Evolutionary conservation across 2,888 invertebrate species (phyloP), one percentile per base, ranked within the genome.

Genomic region (Adelognathus sp.): DNA sequence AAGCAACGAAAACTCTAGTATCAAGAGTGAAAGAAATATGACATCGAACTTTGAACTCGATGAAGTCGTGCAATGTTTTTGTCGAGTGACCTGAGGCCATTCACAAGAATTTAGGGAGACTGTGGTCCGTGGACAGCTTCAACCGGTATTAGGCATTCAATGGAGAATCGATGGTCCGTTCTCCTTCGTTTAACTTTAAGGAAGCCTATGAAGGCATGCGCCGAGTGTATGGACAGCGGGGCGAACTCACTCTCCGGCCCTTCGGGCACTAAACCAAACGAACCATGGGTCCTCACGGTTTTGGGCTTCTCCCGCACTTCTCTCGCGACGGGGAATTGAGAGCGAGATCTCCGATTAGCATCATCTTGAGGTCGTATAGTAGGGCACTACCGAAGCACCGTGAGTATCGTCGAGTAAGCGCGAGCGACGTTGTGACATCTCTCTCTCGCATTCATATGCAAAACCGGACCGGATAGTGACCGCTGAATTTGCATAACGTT

Each of bases 401-500:
- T 60, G 72, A 58, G 56, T 63, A 77, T 81, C 77, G 84, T 78
- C 81, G 54, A 61, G 33, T 46, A 41, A 46, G 70, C 44, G 41
- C 58, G 71, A 80, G 63, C 44, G 52, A 54, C 72, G 73, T n/a
- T n/a, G n/a, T n/a, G 41, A 46, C n/a, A 63, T 67, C 41, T 66
- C 63, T 66, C 41, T 44, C 82, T 72, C 82, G 86, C 85, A 90
- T 91, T 90, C 90, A 87, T 89, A 90, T 91, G 91, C 89, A 91
- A 91, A 91, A 87, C 87, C 88, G 87, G 75, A 76, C 61, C 87
- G 89, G 89, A 88, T 88, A 87, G 87, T 88, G 88, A 85, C 86
- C 88, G 85, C 86, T 76, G 84, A 71, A 90, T 91, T 89, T 91
- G 86, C 91, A 90, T 91, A 91, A 90, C 88, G 90, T 88, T 86